These are phyloP conservation scores for Chesias legatella DNA, from an alignment of 2,888 invertebrate species.

Conservation along the genomic window DNA sequence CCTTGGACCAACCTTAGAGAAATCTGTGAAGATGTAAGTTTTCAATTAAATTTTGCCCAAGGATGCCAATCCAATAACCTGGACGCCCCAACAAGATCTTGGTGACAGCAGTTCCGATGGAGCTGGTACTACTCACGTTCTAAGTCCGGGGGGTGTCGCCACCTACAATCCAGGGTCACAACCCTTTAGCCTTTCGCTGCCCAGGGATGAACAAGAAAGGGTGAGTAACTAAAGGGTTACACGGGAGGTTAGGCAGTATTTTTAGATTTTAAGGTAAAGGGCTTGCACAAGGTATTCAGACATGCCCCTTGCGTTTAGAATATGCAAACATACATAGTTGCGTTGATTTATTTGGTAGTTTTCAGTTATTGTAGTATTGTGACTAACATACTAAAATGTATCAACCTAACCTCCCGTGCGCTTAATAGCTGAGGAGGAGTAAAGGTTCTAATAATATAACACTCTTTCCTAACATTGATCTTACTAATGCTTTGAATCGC, in stretches of 20 bases:
- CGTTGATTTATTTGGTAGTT: too few species aligned
- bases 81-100: constrained; percentile 94
- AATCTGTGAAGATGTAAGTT: neutral
- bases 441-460: constrained; percentile 43
- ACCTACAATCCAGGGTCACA: constrained; percentile 77
- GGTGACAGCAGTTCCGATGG: constrained; percentile 82
- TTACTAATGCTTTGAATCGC: constrained; percentile 18
- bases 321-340: too few species aligned
- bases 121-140: constrained; percentile 36
- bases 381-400: constrained; percentile 50
- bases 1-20: too few species aligned
- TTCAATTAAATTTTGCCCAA: constrained; percentile 13
- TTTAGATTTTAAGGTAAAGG: constrained; percentile 3
- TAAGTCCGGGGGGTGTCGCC: constrained; percentile 35
- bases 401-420: constrained; percentile 62
- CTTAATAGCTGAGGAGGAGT: constrained; percentile 61
- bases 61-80: constrained; percentile 56
- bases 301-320: constrained; percentile 2
- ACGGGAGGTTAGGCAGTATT: constrained; percentile 58
- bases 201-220: constrained; percentile 80
- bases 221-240: constrained; percentile 46
- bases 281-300: constrained; percentile 5
- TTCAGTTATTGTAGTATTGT: constrained; percentile 28
- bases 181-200: constrained; percentile 88
- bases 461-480: constrained; percentile 9